Evolutionary conservation across 2,797 vertebrate genomes (phyloP).

Genomic region (Gobionotothen gibberifrons): DNA sequence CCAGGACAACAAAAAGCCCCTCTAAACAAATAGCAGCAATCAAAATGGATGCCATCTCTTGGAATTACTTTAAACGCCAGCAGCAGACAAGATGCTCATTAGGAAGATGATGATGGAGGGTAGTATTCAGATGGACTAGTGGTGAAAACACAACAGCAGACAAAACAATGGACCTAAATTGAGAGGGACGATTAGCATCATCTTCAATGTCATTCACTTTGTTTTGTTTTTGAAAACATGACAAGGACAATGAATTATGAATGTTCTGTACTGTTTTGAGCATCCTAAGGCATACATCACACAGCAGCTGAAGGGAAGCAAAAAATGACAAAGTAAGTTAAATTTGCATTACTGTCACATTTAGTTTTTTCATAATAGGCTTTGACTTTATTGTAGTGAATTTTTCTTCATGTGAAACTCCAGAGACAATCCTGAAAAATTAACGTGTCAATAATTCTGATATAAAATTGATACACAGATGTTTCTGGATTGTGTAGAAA

Average conservation of each 20-base stretch:
- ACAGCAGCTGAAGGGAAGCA: slow-evolving; percentile 27
- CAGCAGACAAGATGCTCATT: slow-evolving; percentile 77
- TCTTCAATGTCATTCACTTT: slow-evolving; percentile 71
- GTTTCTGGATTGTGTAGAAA: background rate
- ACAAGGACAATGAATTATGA: slow-evolving; percentile 59
- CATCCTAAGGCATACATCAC: slow-evolving; percentile 51
- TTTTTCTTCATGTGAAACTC: slow-evolving; percentile 33
- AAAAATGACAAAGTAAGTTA: slow-evolving; percentile 34
- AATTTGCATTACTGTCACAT: slow-evolving; percentile 48
- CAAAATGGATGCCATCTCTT: slow-evolving; percentile 76
- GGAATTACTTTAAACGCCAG: slow-evolving; percentile 78
- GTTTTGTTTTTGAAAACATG: slow-evolving; percentile 70
- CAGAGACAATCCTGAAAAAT: background rate
- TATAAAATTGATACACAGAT: background rate
- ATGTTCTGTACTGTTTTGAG: slow-evolving; percentile 50
- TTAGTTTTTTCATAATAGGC: slow-evolving; percentile 47
- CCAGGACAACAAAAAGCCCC: slow-evolving; percentile 50
- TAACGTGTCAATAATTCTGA: slow-evolving; percentile 11
- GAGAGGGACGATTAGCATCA: slow-evolving; percentile 72
- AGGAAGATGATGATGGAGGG: slow-evolving; percentile 78
- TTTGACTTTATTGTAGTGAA: slow-evolving; percentile 24
- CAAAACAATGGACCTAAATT: slow-evolving; percentile 70
- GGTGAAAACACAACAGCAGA: slow-evolving; percentile 60
- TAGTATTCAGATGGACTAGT: slow-evolving; percentile 65
- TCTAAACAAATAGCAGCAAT: slow-evolving; percentile 71